Percentiles rank a stretch among this genome's conserved stretches.
phyloP scores from a whole-genome alignment of 2,113 vertebrate species.

The Calidris pygmaea region DNA sequence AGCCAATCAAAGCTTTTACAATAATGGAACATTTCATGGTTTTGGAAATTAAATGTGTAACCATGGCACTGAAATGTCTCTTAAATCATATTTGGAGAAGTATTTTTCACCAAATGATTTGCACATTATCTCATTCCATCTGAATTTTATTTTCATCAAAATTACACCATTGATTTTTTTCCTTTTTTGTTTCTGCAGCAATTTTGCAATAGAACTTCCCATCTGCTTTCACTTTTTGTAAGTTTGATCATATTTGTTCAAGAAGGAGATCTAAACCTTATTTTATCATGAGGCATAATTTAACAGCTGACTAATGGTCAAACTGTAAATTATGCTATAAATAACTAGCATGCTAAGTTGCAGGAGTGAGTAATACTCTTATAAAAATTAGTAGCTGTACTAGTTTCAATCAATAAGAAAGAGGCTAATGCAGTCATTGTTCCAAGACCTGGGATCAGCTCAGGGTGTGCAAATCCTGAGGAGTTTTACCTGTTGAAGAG shows the following conservation, averaged over 20 bases:
- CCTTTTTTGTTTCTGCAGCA: conserved; percentile 24
- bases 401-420: not conserved
- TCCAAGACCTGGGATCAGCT: not conserved
- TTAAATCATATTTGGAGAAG: conserved; percentile 57
- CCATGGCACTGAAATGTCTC: conserved; percentile 55
- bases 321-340: conserved; percentile 8
- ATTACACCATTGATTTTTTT: not conserved
- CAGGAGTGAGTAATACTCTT: not conserved
- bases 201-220: conserved; percentile 51
- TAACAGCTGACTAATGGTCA: conserved; percentile 43
- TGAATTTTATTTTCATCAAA: conserved; percentile 60
- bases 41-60: conserved; percentile 62
- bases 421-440: not conserved
- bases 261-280: conserved; percentile 1
- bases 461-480: not conserved
- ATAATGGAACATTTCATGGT: conserved; percentile 61
- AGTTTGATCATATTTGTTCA: conserved; percentile 17
- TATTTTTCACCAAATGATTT: conserved; percentile 63
- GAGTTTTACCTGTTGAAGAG: not conserved
- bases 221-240: conserved; percentile 55
- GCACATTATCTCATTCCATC: conserved; percentile 65
- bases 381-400: not conserved
- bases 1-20: conserved; percentile 56
- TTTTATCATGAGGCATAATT: conserved; percentile 20
- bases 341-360: not conserved